A percentile compares a stretch with the other conserved stretches of the same genome.
Conservation (phyloP, 1,140 invertebrate genomes). For the Drosophila funebris region DNA sequence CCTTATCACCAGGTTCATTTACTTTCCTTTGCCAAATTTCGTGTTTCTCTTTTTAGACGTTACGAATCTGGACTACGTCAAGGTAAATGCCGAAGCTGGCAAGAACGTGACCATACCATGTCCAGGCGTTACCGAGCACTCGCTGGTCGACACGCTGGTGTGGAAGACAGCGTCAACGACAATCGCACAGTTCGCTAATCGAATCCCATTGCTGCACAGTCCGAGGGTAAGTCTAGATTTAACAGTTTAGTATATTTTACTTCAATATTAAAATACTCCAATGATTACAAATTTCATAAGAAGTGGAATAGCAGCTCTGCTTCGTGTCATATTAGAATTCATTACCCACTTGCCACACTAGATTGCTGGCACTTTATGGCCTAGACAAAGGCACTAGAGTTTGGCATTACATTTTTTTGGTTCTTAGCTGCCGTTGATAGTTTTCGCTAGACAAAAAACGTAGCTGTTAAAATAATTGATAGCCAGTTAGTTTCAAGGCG, state of each 20-base stretch:
- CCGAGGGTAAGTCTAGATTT: slow-evolving; percentile 70
- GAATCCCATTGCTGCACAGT: slow-evolving; percentile 81
- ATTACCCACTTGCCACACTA: slow-evolving; percentile 46
- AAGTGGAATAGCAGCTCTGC: slow-evolving; percentile 10
- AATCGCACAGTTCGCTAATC: slow-evolving; percentile 83
- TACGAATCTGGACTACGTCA: slow-evolving; percentile 85
- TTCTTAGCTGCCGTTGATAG: slow-evolving; percentile 1
- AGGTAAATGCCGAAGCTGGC: slow-evolving; percentile 87
- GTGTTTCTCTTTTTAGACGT: slow-evolving; percentile 83
- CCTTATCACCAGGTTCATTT: slow-evolving; percentile 35
- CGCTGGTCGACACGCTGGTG: slow-evolving; percentile 87
- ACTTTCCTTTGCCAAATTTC: slow-evolving; percentile 9
- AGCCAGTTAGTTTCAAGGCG: slow-evolving; percentile 69
- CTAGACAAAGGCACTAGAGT: slow-evolving; percentile 13
- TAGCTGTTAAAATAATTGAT: slow-evolving; percentile 81
- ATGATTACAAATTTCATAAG: slow-evolving; percentile 4
- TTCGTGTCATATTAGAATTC: slow-evolving; percentile 73
- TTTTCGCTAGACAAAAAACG: slow-evolving; percentile 29
- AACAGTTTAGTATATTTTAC: not conserved
- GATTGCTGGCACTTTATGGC: slow-evolving; percentile 42
- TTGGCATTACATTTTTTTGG: slow-evolving; percentile 50
- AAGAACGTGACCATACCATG: slow-evolving; percentile 87
- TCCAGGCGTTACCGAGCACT: slow-evolving; percentile 87
- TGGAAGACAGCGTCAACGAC: slow-evolving; percentile 85
- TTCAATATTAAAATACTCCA: not conserved